phyloP scores from a whole-genome alignment of 2,797 vertebrate species.

The Poeciliopsis infans region DNA sequence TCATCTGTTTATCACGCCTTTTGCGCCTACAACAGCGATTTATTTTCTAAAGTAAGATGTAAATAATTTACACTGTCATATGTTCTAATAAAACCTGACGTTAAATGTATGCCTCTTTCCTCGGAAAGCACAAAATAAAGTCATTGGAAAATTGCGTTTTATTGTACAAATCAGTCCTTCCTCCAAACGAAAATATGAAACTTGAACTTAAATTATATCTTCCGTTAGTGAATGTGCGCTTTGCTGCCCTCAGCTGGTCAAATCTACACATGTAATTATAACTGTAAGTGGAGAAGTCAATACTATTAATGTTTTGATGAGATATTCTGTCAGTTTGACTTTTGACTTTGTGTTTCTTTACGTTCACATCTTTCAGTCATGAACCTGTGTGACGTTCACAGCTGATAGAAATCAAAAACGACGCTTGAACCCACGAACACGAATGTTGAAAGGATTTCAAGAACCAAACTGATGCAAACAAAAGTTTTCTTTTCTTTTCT shows the following conservation, averaged over 20 bases:
- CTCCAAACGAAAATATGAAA: neutral
- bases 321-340: neutral
- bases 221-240: neutral
- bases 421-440: neutral
- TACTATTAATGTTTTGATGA: neutral
- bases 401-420: neutral
- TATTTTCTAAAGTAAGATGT: neutral
- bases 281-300: neutral
- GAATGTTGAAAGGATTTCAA: neutral
- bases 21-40: neutral
- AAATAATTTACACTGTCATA: neutral
- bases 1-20: neutral
- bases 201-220: neutral
- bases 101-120: neutral
- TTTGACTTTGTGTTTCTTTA: neutral
- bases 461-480: conserved; percentile 22
- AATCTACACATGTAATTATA: neutral
- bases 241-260: conserved; percentile 54
- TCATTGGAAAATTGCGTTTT: neutral
- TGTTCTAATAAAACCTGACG: neutral
- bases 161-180: neutral
- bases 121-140: neutral
- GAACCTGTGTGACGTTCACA: neutral
- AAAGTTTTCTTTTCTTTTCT: conserved; percentile 2
- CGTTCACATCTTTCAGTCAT: neutral